Base-by-base conservation (phyloP, 2,113 vertebrate species). In the Microtus richardsoni region DNA sequence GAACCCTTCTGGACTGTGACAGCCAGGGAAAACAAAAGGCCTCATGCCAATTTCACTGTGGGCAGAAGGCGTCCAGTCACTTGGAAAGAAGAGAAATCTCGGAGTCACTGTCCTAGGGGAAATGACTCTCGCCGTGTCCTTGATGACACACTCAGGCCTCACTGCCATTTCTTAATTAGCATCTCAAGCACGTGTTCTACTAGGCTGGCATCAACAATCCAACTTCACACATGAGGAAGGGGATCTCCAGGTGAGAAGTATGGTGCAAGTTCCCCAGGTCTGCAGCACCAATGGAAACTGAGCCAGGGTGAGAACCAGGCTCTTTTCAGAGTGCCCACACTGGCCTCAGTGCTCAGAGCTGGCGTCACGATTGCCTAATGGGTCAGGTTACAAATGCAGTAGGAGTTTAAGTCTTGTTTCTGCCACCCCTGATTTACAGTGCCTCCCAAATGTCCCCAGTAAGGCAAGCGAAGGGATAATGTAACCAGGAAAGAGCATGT, bases 1-100 rank as follows among this genome's bases (percentile, higher is more conserved):
- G 97, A 97, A 62, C 86, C 83, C 96, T 97, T 97, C 93, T 95
- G 96, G 97, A 96, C 95, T 97, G 96, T 80, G 96, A 95, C 94
- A 95, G 74, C 28, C 28, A 3, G 41, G 74, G 52, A 88, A 96
- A 97, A 96, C 93, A 95, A 62, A 95, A 74, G 91, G 93, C 66
- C 77, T 41, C 26, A 2, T 85, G 94, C 96, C 96, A 96, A 44
- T 49, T 94, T 94, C 58, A 79, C 36, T 26, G 41, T 22, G 33
- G 62, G 89, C 80, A 80, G 91, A 88, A 94, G 95, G 87, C 88
- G 73, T 60, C n/a, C 30, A 64, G 68, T 88, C 95, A n/a, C 78
- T 71, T 33, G 44, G 83, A 90, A 79, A 80, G 64, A 64, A 22
- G 41, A 88, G 73, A 33, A 41, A 21, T 39, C 83, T 52, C 77